Evolutionary conservation across 2,888 invertebrate genomes (phyloP).

Genomic region (Rotaria macrura): DNA sequence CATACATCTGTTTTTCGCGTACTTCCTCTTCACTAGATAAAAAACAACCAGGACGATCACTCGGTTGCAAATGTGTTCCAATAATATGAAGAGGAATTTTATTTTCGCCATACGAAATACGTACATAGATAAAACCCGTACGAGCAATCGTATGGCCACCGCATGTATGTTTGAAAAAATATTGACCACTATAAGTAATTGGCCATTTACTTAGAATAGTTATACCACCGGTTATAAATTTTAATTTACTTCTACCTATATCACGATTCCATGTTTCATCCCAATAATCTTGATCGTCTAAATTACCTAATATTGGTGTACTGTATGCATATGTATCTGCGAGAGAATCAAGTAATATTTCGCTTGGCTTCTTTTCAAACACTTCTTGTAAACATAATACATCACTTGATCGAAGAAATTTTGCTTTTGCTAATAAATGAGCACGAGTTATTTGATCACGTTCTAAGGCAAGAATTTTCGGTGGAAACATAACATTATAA

Average conservation of each 20-base stretch:
- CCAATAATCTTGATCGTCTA: neutral
- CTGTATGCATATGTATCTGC: neutral
- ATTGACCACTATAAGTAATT: neutral
- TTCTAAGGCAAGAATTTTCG: neutral
- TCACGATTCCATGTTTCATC: conserved; percentile 2
- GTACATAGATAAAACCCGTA: neutral
- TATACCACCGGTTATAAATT: neutral
- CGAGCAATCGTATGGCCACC: neutral
- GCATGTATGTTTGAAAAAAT: neutral
- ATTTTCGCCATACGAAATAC: neutral
- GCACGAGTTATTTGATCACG: conserved; percentile 1
- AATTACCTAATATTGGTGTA: neutral
- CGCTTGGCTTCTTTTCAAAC: neutral
- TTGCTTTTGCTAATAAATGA: neutral
- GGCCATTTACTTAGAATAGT: neutral
- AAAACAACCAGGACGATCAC: neutral
- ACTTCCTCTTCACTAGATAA: neutral
- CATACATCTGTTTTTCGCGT: neutral
- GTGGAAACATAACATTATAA: conserved; percentile 4
- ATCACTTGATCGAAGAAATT: neutral
- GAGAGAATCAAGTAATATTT: neutral
- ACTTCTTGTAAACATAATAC: neutral
- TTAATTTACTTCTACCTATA: neutral
- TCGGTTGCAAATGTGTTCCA: neutral
- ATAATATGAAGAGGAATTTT: neutral